Conservation (phyloP, 2,113 vertebrate genomes). For the Mirounga angustirostris region DNA sequence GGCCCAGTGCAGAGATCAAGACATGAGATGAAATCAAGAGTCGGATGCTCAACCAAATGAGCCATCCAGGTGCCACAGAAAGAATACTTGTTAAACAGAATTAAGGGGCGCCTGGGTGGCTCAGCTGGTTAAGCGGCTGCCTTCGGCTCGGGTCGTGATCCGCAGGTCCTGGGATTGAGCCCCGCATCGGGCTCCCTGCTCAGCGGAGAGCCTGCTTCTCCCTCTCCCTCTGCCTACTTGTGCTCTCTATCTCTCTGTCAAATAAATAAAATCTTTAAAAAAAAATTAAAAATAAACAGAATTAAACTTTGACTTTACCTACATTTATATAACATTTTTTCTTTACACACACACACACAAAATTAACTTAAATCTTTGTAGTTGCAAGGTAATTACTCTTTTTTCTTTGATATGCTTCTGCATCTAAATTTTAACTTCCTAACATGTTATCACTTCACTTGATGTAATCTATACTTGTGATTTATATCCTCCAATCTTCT, state of each 20-base stretch:
- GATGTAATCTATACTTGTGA: not conserved
- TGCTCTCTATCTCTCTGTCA: too few species aligned
- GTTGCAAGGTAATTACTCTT: not conserved
- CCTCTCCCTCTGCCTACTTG: too few species aligned
- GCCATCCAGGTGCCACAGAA: not conserved
- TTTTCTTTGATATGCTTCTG: not conserved
- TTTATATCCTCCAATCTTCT: not conserved
- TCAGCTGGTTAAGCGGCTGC: too few species aligned
- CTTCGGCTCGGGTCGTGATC: too few species aligned
- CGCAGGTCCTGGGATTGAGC: too few species aligned
- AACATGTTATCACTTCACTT: not conserved
- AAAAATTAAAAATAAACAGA: not conserved
- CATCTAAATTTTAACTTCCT: conserved; percentile 27
- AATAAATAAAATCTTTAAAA: too few species aligned
- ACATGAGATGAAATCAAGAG: not conserved
- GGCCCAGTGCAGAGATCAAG: not conserved
- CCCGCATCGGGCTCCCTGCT: too few species aligned
- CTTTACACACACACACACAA: not conserved
- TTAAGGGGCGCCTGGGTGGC: not conserved
- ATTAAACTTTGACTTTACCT: conserved; percentile 38
- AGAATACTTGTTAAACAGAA: not conserved
- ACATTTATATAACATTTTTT: not conserved
- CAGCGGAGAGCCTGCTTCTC: too few species aligned
- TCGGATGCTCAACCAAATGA: not conserved
- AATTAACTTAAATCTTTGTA: not conserved